A percentile compares a stretch with the other conserved stretches of the same genome.
These are phyloP conservation scores for Apamea monoglypha DNA, from an alignment of 2,888 invertebrate genomes.

Conservation along the genomic window DNA sequence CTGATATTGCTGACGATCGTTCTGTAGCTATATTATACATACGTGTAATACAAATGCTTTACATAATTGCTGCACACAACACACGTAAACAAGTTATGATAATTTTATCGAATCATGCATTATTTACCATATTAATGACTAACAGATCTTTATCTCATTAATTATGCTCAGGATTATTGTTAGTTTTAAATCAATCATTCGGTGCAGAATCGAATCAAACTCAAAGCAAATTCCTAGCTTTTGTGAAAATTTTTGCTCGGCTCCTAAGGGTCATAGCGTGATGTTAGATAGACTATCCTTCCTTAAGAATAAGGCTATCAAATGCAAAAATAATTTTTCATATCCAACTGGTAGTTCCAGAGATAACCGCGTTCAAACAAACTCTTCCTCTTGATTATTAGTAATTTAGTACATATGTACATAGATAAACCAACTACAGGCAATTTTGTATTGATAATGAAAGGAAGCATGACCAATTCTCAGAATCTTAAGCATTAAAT, in stretches of 20 bases:
- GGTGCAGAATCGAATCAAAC: background rate
- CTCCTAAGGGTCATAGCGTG: background rate
- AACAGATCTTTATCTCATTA: slow-evolving; percentile 14
- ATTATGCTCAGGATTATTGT: slow-evolving; percentile 14
- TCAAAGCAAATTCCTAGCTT: too few relatives aligned
- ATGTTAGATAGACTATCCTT: too few relatives aligned
- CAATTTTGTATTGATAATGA: background rate
- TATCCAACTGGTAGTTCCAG: too few relatives aligned
- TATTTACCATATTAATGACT: slow-evolving; percentile 29
- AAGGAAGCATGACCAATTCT: background rate
- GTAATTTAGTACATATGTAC: too few relatives aligned
- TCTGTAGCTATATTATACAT: slow-evolving; percentile 1
- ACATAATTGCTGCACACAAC: slow-evolving; percentile 36
- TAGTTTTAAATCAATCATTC: background rate
- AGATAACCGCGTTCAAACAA: too few relatives aligned
- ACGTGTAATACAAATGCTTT: background rate
- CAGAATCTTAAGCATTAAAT: background rate
- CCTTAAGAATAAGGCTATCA: too few relatives aligned
- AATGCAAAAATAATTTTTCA: too few relatives aligned
- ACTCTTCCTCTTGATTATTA: too few relatives aligned
- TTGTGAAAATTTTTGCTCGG: background rate
- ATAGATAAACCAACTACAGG: background rate
- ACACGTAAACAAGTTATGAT: slow-evolving; percentile 28
- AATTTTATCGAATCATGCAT: slow-evolving; percentile 34
- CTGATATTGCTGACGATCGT: background rate